Evolutionary conservation across 2,888 invertebrate species (phyloP).

Genomic region (Subacronicta megacephala): DNA sequence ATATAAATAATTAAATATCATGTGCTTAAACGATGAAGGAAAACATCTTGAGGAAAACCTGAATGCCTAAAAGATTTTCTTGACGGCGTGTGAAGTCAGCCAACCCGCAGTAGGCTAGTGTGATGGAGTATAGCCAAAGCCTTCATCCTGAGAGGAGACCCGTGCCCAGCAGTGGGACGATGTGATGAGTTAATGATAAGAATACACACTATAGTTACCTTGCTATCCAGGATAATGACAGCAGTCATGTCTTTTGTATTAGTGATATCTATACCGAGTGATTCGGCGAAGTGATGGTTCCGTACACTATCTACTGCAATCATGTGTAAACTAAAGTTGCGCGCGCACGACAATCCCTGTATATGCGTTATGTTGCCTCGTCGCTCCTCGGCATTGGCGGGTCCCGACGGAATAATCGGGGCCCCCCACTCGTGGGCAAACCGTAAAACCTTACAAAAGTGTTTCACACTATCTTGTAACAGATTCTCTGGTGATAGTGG

Average conservation of each 20-base stretch:
- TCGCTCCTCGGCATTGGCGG: conserved; percentile 47
- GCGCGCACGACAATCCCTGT: conserved; percentile 84
- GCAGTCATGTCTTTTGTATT: conserved; percentile 90
- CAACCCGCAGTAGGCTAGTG: too few relatives aligned
- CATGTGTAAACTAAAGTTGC: conserved; percentile 77
- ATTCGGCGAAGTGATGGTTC: conserved; percentile 93
- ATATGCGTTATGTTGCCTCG: conserved; percentile 72
- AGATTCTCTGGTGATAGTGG: conserved; percentile 88
- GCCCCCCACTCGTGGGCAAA: conserved; percentile 80
- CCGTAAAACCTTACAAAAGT: conserved; percentile 77
- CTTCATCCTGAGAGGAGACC: too few relatives aligned
- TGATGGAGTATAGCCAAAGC: too few relatives aligned
- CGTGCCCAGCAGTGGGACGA: too few relatives aligned
- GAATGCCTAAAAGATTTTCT: too few relatives aligned
- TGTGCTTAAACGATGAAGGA: too few relatives aligned
- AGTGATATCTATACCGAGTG: conserved; percentile 92
- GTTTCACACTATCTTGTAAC: conserved; percentile 75
- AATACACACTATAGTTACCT: conserved; percentile 83
- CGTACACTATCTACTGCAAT: conserved; percentile 93
- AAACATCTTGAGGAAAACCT: too few relatives aligned
- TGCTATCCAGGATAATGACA: conserved; percentile 92
- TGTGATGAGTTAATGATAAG: too few relatives aligned
- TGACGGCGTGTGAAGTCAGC: too few relatives aligned
- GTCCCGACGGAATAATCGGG: conserved; percentile 70
- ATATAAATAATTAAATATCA: too few relatives aligned